These are phyloP conservation scores for Petrolisthes cinctipes DNA, from an alignment of 2,888 invertebrate species.

Conservation along the genomic window DNA sequence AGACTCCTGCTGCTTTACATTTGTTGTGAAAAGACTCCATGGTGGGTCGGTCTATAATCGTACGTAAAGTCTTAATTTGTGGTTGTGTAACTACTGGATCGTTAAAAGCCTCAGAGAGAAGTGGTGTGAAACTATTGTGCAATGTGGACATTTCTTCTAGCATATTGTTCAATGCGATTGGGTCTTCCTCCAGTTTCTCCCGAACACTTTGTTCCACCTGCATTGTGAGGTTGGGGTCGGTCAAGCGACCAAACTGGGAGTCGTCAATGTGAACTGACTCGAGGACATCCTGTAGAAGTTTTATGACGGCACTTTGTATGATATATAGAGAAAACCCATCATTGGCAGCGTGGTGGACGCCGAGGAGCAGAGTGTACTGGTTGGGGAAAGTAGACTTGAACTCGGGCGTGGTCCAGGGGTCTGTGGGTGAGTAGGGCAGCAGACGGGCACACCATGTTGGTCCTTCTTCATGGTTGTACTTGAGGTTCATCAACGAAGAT, in stretches of 20 bases:
- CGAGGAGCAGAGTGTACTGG: neutral
- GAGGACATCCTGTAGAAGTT: neutral
- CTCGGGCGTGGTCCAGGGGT: neutral
- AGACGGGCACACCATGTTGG: neutral
- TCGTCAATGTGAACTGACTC: neutral
- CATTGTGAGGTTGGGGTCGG: neutral
- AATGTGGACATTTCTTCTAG: neutral
- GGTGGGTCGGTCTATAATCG: neutral
- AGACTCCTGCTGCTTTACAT: neutral
- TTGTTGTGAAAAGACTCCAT: neutral
- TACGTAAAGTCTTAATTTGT: neutral
- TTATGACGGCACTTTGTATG: neutral
- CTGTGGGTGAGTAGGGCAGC: neutral
- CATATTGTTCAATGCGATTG: neutral
- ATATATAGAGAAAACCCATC: neutral
- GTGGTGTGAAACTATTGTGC: neutral
- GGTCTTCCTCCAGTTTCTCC: neutral
- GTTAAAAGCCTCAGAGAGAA: neutral
- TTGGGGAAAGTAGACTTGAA: neutral
- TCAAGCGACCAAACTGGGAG: neutral
- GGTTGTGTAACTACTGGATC: neutral
- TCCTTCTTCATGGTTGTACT: neutral
- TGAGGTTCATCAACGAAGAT: neutral
- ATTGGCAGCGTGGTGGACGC: neutral
- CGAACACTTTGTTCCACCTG: neutral